Base-by-base conservation (phyloP, 2,888 invertebrate genomes). In the Gibbula magus region DNA sequence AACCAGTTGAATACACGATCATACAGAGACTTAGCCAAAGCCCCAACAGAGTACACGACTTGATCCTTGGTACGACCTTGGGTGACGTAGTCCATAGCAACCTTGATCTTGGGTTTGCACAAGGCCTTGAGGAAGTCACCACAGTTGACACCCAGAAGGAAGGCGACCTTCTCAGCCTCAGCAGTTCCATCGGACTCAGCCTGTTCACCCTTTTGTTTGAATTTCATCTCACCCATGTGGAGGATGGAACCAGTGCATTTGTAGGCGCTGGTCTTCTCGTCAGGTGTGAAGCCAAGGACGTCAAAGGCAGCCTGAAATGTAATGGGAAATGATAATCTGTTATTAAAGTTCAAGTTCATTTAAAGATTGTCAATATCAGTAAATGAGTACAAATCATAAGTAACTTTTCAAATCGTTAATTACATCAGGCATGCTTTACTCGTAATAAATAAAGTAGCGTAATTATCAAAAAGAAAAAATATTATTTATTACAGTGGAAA, bases 201-300 rank as follows among this genome's bases (percentile, higher is more conserved):
- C 86, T 99, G 99, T 94, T 99, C 99, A 95, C 99, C 99, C 92
- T 99, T 97, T 95, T 99, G 99, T 94, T 99, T 99, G 97, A 99
- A 99, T 94, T 99, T 98, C 97, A 99, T 97, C 93, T 97, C 96
- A 95, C 99, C 99, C 29, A 76, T 32, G 56, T 76, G 76, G 18
- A 76, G 29, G 56, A 76, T 32, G 8, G 20, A 54, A n/a, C 76
- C 76, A 51, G 76, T 76, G 76, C 76, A 53, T n/a, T 76, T 81
- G 96, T 98, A 99, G 90, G 99, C 96, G 94, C 98, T 95, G 93
- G 97, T 95, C 95, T 98, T 98, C 94, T 99, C 99, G 25, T 89
- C 88, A 2, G 96, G 96, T 91, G 96, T 96, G 96, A 99, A 99
- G 93, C 98, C 98, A 95, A 99, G 95, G 92, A 99, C 96, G 94